Conservation (phyloP, 2,797 vertebrate genomes). For the Pipistrellus pygmaeus region DNA sequence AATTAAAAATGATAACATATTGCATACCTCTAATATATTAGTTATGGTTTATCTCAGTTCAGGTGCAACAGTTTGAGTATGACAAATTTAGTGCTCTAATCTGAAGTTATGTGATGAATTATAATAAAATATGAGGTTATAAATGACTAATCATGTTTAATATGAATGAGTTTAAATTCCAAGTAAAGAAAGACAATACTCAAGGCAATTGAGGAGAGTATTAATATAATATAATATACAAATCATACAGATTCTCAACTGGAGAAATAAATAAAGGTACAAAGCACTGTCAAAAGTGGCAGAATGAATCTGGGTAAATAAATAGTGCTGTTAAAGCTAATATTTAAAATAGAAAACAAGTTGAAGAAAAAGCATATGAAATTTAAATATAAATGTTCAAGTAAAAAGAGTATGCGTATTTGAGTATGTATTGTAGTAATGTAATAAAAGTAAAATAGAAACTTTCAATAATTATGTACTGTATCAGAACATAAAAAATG, state of each 20-base stretch:
- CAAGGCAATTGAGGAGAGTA: neutral
- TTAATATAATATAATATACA: neutral
- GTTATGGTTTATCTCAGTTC: neutral
- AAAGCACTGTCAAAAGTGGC: neutral
- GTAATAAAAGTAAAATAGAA: neutral
- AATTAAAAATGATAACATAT: neutral
- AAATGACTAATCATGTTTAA: neutral
- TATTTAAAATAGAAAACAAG: slow-evolving; percentile 5
- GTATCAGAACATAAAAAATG: neutral
- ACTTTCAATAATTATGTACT: neutral
- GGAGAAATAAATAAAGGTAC: neutral
- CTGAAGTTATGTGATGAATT: neutral
- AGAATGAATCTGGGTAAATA: neutral
- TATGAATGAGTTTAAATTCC: neutral
- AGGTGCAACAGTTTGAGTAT: neutral
- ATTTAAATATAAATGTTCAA: neutral
- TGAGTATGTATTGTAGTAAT: neutral
- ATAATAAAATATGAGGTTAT: neutral
- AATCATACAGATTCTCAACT: slow-evolving; percentile 17
- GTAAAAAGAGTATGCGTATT: neutral
- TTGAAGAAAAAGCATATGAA: neutral
- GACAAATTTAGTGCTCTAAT: neutral
- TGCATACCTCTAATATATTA: neutral
- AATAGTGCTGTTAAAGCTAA: neutral
- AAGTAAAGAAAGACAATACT: neutral